These are phyloP conservation scores for Eubasilissa regina DNA, from an alignment of 1,140 invertebrate species.

Conservation along the genomic window DNA sequence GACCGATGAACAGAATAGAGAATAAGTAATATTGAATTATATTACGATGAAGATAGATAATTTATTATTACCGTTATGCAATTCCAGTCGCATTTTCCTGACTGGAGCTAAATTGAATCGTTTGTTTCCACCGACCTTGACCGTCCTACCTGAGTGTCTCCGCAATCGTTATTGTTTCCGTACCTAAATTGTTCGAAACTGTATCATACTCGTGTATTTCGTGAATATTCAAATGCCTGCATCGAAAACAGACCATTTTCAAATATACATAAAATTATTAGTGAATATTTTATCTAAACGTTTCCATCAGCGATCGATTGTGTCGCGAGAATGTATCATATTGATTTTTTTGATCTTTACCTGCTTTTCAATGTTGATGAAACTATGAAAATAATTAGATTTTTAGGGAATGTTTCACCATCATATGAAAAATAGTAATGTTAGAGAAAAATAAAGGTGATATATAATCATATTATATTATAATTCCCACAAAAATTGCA, in stretches of 20 bases:
- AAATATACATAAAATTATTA: slow-evolving; percentile 47
- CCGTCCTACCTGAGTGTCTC: no score
- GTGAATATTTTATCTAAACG: slow-evolving; percentile 46
- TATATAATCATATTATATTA: no score
- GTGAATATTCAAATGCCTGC: slow-evolving; percentile 54
- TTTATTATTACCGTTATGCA: no score
- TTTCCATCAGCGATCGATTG: slow-evolving; percentile 26
- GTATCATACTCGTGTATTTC: slow-evolving; percentile 20
- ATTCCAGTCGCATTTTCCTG: no score
- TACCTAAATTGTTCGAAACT: slow-evolving; percentile 40
- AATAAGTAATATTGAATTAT: no score
- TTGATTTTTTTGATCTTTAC: slow-evolving; percentile 32
- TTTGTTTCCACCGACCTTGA: slow-evolving; percentile 22
- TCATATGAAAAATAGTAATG: no score
- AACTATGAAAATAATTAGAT: not conserved
- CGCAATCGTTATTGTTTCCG: no score
- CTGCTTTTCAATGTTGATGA: slow-evolving; percentile 1
- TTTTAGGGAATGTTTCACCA: no score
- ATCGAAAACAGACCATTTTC: slow-evolving; percentile 35
- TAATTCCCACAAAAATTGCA: no score
- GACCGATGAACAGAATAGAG: no score
- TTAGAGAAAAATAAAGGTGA: no score
- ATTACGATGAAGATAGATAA: no score
- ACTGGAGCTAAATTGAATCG: slow-evolving; percentile 35
- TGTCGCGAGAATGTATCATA: slow-evolving; percentile 22